Evolutionary conservation across 1,140 invertebrate genomes (phyloP), one percentile per base, ranked within the genome.

Genomic region (Leptoteleia sp.): DNA sequence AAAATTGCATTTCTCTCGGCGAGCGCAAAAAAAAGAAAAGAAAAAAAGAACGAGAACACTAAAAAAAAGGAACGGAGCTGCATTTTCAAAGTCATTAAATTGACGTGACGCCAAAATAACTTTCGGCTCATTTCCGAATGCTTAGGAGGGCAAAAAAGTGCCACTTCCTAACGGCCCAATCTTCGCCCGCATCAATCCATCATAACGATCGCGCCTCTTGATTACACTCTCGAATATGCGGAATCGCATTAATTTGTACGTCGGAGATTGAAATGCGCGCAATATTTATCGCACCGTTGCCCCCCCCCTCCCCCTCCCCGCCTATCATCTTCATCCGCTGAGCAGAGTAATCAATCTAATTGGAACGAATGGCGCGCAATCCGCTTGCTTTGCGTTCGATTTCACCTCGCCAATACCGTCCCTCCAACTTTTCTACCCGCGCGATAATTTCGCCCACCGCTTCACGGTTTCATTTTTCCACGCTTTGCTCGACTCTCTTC

Each of bases 31-130:
- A 75, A 79, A 79, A 70, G n/a, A n/a, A n/a, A n/a, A n/a, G n/a
- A n/a, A n/a, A n/a, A n/a, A n/a, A n/a, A n/a, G n/a, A n/a, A n/a
- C n/a, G n/a, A n/a, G n/a, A n/a, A n/a, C n/a, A n/a, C n/a, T n/a
- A n/a, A n/a, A n/a, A n/a, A n/a, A n/a, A n/a, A n/a, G n/a, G n/a
- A n/a, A n/a, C n/a, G n/a, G 38, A 25, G 19, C n/a, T 12, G 57
- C 64, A 55, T 65, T 71, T 76, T 75, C 77, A 40, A 67, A 65
- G 70, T 68, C 77, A 68, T 80, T 62, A 67, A 67, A 76, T 72
- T 67, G 71, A 72, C 42, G 38, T 7, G 13, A 29, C 47, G 62
- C 35, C 68, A 64, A 79, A 72, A 79, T 64, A 79, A 65, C 59
- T 70, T 50, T 35, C n/a, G 33, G 61, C 52, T 75, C 59, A 65